Conservation (phyloP, 2,888 invertebrate genomes). For the Apodemia mormo region DNA sequence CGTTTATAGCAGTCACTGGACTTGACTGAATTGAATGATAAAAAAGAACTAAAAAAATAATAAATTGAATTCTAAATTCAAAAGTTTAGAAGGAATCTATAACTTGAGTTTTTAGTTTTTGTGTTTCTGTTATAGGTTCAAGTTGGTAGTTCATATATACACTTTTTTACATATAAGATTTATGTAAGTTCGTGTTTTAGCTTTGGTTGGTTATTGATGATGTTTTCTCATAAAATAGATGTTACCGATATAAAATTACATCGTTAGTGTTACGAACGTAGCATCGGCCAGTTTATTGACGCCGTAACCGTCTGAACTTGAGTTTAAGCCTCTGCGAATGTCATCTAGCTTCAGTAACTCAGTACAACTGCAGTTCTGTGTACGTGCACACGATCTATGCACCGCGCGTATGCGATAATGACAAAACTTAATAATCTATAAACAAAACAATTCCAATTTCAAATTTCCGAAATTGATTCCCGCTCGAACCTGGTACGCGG, state of each 20-base stretch:
- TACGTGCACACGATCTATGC: constrained; percentile 61
- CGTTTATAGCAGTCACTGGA: no score
- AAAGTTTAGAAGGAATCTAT: background rate
- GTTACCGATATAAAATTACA: constrained; percentile 60
- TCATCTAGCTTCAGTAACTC: constrained; percentile 63
- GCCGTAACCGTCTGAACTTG: constrained; percentile 66
- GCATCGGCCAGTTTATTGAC: constrained; percentile 67
- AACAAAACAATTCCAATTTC: constrained; percentile 56
- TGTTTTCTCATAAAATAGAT: constrained; percentile 23
- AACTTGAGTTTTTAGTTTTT: background rate
- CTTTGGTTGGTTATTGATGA: background rate
- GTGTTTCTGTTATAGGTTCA: background rate
- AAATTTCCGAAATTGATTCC: constrained; percentile 61
- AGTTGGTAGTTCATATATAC: background rate
- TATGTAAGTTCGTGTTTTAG: background rate
- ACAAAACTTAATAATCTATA: constrained; percentile 43
- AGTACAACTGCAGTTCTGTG: constrained; percentile 68
- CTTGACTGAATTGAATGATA: no score
- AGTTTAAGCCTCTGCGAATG: constrained; percentile 74
- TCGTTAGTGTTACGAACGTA: constrained; percentile 50
- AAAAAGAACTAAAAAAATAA: no score
- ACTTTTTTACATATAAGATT: background rate
- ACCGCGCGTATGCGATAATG: constrained; percentile 33
- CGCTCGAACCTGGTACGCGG: constrained; percentile 46
- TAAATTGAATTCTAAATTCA: background rate